Conservation (phyloP, 2,113 vertebrate species). For the Perognathus longimembris region DNA sequence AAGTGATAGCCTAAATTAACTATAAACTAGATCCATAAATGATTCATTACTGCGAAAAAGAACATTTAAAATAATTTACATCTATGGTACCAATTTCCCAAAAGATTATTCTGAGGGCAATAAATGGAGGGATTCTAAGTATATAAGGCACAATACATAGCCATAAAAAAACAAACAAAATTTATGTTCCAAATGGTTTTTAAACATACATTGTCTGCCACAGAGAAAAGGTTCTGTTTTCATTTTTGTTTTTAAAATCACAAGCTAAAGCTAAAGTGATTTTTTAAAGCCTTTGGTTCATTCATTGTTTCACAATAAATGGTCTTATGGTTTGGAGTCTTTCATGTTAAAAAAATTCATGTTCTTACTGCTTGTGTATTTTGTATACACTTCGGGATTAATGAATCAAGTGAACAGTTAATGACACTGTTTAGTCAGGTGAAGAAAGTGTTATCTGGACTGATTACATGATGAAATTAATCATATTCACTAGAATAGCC, state of each 20-base stretch:
- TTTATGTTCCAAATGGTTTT: too few relatives aligned
- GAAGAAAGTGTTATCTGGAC: neutral
- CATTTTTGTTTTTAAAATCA: too few relatives aligned
- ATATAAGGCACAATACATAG: conserved; percentile 13
- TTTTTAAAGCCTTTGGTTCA: too few relatives aligned
- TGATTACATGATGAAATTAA: neutral
- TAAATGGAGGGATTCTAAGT: conserved; percentile 15
- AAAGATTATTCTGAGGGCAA: neutral
- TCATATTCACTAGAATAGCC: neutral
- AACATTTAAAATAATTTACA: conserved; percentile 17
- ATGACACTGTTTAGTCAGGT: neutral
- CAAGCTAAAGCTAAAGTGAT: too few relatives aligned
- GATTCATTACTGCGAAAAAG: conserved; percentile 9
- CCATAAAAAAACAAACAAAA: neutral
- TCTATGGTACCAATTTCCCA: neutral
- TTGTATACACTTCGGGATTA: neutral
- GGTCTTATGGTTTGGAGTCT: too few relatives aligned
- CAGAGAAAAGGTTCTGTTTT: too few relatives aligned
- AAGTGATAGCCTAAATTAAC: conserved; percentile 4
- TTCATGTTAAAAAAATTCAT: too few relatives aligned
- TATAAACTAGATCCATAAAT: conserved; percentile 25
- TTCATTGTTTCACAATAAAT: too few relatives aligned
- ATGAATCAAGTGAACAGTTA: neutral
- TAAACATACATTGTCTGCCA: too few relatives aligned
- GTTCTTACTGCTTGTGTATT: neutral